Evolutionary conservation across 2,113 vertebrate genomes (phyloP), one percentile per base, ranked within the genome.

Genomic region (Neolamprologus tretocephalus): DNA sequence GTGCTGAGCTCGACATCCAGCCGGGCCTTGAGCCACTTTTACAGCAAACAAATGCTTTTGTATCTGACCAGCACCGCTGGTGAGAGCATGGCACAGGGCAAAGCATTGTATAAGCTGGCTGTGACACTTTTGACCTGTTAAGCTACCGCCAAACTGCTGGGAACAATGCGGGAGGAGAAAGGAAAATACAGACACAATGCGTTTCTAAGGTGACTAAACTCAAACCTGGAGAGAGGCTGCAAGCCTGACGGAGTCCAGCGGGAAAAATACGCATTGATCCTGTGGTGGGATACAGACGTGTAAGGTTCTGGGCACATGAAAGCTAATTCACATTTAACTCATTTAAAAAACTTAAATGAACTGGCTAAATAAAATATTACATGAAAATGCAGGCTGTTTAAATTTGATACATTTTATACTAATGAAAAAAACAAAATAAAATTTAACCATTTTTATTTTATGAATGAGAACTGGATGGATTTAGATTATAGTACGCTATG

Each of bases 201-300:
- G 94, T 95, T 94, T 93, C 94, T 90, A 92, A 84, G 92, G 93
- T 80, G 87, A 95, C 91, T 9, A 8, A 94, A 87, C 51, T 73
- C 89, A 87, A 94, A 92, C 83, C 80, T 28, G 28, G 21, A 37
- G 55, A 80, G 33, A 86, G 85, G 82, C 71, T 82, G 71, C 53
- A 31, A 85, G 83, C 47, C 81, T 11, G 57, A 73, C 55, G 4
- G 58, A 58, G 83, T 49, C 45, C 58, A 73, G 93, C 89, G 91
- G 89, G 86, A 92, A 21, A 28, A 11, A 47, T 21, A 26, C 4
- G 54, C 16, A 26, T 16, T 47, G 12, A 5, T 73, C 8, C 49
- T 54, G 42, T 11, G 57, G 47, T 47, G 47, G n/a, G 68, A 55
- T 75, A 53, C 14, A 80, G 31, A 28, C 26, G 2, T 3, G 33